These are phyloP conservation scores for Saccostrea glomerata DNA, from an alignment of 1,140 invertebrate species.

Conservation along the genomic window DNA sequence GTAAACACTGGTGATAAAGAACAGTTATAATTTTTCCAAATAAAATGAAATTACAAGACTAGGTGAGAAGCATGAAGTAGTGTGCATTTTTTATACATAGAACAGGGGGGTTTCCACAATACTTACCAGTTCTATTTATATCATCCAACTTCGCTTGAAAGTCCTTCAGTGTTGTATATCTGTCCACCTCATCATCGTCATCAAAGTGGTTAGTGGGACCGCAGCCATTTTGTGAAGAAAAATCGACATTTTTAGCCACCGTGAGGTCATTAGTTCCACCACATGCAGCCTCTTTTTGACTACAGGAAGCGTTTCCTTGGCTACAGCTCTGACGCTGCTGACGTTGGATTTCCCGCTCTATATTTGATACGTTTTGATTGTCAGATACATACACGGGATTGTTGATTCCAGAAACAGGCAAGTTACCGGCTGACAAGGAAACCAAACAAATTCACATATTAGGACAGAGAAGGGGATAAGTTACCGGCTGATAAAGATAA, in stretches of 20 bases:
- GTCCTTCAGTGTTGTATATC: not conserved
- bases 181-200: not conserved
- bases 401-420: not conserved
- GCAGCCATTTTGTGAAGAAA: not conserved
- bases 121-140: slow-evolving; percentile 1
- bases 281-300: not conserved
- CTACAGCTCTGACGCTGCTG: not conserved
- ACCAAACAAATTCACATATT: too few relatives aligned
- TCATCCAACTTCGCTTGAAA: not conserved
- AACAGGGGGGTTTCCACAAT: not conserved
- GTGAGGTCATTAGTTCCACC: not conserved
- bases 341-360: slow-evolving; percentile 14
- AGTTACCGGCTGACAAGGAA: not conserved
- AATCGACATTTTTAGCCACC: not conserved
- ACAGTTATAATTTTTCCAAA: too few relatives aligned
- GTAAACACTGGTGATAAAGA: too few relatives aligned
- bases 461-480: too few relatives aligned
- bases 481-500: too few relatives aligned
- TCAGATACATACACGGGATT: not conserved
- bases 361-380: slow-evolving; percentile 13
- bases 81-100: not conserved
- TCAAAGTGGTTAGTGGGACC: not conserved
- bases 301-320: not conserved
- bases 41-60: too few relatives aligned
- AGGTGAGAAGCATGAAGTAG: too few relatives aligned